Evolutionary conservation across 2,888 invertebrate genomes (phyloP).

Genomic region (Ochlodes sylvanus): DNA sequence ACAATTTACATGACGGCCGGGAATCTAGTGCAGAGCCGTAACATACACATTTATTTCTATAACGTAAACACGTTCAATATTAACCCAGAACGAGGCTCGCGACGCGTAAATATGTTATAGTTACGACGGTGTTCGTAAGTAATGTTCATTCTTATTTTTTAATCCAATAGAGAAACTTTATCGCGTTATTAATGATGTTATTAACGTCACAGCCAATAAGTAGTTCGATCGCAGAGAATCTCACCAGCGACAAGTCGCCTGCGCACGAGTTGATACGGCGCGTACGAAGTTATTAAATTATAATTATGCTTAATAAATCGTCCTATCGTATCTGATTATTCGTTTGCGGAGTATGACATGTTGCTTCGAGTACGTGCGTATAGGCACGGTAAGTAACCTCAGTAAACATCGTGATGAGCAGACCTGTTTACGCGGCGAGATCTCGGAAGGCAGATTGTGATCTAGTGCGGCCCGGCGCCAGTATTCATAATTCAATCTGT

Average conservation of each 20-base stretch:
- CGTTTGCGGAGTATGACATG: conserved; percentile 54
- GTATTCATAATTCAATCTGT: conserved; percentile 76
- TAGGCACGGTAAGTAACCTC: conserved; percentile 48
- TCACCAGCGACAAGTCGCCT: conserved; percentile 18
- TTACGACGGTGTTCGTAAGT: conserved; percentile 24
- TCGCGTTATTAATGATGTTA: conserved; percentile 35
- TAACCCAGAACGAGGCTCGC: conserved; percentile 28
- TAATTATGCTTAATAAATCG: conserved; percentile 43
- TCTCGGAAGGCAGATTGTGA: conserved; percentile 70
- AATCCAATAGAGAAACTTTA: conserved; percentile 32
- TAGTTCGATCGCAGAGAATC: conserved; percentile 30
- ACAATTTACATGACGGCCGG: conserved; percentile 43
- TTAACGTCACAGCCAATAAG: conserved; percentile 36
- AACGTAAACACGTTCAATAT: conserved; percentile 35
- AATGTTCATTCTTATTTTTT: conserved; percentile 31
- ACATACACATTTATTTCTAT: conserved; percentile 37
- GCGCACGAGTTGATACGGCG: conserved; percentile 33
- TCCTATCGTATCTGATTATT: conserved; percentile 45
- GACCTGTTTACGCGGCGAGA: conserved; percentile 67
- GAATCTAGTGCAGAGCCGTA: conserved; percentile 39
- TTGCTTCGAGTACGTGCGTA: conserved; percentile 52
- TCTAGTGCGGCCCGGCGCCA: conserved; percentile 72
- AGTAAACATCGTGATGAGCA: conserved; percentile 64
- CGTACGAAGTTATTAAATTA: conserved; percentile 38
- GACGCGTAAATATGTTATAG: conserved; percentile 22